Evolutionary conservation across 2,888 invertebrate genomes (phyloP).

Genomic region (Antheraea assamensis): DNA sequence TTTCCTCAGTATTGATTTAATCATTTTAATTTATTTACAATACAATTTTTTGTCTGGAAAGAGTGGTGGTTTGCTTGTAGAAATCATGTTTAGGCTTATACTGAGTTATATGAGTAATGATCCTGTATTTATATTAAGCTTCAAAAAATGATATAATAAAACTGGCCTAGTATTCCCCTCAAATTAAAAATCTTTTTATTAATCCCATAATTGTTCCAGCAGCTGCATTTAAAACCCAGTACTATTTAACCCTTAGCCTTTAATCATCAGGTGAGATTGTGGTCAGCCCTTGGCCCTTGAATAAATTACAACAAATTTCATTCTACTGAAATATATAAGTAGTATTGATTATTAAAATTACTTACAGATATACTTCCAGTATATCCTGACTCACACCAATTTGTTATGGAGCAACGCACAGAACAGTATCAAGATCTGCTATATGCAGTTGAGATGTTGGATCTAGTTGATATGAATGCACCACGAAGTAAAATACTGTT

Average conservation of each 20-base stretch:
- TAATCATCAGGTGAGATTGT: not conserved
- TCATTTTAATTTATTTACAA: too few relatives aligned
- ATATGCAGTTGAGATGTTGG: slow-evolving; percentile 86
- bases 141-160: too few relatives aligned
- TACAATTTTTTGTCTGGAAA: too few relatives aligned
- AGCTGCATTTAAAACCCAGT: not conserved
- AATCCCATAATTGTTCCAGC: not conserved
- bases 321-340: too few relatives aligned
- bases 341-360: not conserved
- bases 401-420: slow-evolving; percentile 87
- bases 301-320: too few relatives aligned
- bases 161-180: not conserved
- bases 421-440: slow-evolving; percentile 89
- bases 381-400: slow-evolving; percentile 88
- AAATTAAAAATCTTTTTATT: not conserved
- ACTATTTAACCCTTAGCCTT: not conserved
- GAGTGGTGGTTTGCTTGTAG: too few relatives aligned
- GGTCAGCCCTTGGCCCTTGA: not conserved
- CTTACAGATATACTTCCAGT: slow-evolving; percentile 88
- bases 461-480: slow-evolving; percentile 84
- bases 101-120: too few relatives aligned
- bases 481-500: slow-evolving; percentile 86
- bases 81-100: too few relatives aligned
- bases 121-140: too few relatives aligned
- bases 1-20: too few relatives aligned